Base-by-base conservation (phyloP, 2,797 vertebrate genomes). In the Squalus acanthias region DNA sequence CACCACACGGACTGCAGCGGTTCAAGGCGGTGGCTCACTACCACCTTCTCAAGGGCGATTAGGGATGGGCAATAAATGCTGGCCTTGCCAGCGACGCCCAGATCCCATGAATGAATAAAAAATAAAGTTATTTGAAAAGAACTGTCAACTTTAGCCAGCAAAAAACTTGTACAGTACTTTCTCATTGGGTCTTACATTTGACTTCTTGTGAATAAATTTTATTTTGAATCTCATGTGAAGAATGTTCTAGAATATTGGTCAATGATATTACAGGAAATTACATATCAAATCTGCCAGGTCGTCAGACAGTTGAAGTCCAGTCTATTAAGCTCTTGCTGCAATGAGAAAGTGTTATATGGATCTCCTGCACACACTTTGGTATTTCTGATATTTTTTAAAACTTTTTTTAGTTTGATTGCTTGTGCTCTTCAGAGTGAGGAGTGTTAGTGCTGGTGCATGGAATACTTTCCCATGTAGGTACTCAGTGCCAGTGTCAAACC, bases 181-280 rank as follows among this genome's bases (percentile, higher is more conserved):
- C 94, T 76, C 46, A 76, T 57, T 95, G 94, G 50, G 13, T 60
- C 70, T 33, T 57, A 69, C 8, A 95, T 95, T 95, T 57, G 24
- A 95, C 65, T 67, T 39, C 82, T 63, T 53, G 46, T 76, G 70
- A 95, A 95, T 95, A 95, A 76, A 95, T 95, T 33, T n/a, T 76
- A 60, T n/a, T 89, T 33, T 95, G 94, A 95, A 95, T 57, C 70
- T 76, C 53, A n/a, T 29, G 6, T 8, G 15, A n/a, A 57, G 2
- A 53, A 15, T 20, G 10, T 95, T 95, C 20, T 69, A 24, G 91
- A 93, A 67, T 93, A 69, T 93, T 46, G 91, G n/a, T 93, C 33
- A 93, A 39, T 46, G 33, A 46, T 69, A 24, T 69, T 67, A 65
- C 65, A 67, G 65, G 17, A 93, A 39, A 39, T 93, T 39, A 17